Evolutionary conservation across 2,113 vertebrate species (phyloP).

Genomic region (Chloropsis hardwickii): DNA sequence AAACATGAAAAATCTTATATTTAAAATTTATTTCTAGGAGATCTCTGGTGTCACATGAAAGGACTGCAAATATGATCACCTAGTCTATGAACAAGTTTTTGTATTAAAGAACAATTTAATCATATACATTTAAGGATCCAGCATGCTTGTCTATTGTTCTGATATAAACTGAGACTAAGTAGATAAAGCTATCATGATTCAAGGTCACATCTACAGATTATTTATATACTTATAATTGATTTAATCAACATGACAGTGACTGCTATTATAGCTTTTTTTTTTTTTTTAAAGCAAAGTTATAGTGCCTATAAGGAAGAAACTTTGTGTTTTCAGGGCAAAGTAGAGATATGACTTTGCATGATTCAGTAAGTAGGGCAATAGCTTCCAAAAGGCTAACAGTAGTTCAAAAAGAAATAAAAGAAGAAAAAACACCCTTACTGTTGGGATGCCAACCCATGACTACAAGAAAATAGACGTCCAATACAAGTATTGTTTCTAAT

Average conservation of each 20-base stretch:
- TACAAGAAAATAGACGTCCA: neutral
- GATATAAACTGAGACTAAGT: neutral
- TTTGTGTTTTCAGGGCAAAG: neutral
- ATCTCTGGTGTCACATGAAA: neutral
- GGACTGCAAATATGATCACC: neutral
- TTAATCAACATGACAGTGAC: neutral
- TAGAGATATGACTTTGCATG: neutral
- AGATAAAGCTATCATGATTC: neutral
- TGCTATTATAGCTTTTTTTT: neutral
- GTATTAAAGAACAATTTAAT: neutral
- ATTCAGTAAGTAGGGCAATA: neutral
- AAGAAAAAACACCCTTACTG: neutral
- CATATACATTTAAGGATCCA: neutral
- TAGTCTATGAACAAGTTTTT: neutral
- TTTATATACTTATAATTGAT: neutral
- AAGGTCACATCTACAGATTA: neutral
- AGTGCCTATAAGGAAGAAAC: neutral
- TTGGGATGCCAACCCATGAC: neutral
- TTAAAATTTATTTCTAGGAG: neutral
- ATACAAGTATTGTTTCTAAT: neutral
- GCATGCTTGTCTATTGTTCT: neutral
- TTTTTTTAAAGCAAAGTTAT: neutral
- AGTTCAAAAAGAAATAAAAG: neutral
- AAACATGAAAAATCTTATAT: neutral
- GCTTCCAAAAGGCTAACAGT: neutral